Conservation (phyloP, 2,888 invertebrate species). For the Hydrotaea diabolus region DNA sequence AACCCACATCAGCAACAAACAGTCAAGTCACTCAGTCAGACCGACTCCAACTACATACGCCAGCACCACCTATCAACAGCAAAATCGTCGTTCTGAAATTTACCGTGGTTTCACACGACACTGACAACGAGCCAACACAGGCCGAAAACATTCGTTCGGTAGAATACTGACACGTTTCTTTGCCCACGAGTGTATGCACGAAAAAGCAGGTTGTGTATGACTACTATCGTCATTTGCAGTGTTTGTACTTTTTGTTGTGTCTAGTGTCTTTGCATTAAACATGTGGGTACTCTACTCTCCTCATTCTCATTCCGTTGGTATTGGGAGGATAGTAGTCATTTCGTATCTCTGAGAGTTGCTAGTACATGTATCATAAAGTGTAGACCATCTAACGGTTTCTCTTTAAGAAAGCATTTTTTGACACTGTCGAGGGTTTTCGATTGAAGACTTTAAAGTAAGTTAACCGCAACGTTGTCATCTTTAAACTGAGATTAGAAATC, state of each 20-base stretch:
- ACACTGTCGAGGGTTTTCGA: too few relatives aligned
- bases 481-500: too few relatives aligned
- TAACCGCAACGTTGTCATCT: too few relatives aligned
- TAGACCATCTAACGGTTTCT: too few relatives aligned
- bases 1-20: background rate
- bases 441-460: too few relatives aligned
- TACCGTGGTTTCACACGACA: slow-evolving; percentile 48
- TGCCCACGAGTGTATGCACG: slow-evolving; percentile 10
- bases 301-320: background rate
- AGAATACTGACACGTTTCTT: slow-evolving; percentile 61
- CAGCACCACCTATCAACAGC: slow-evolving; percentile 1
- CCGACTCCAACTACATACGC: background rate
- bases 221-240: background rate
- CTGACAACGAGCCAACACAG: slow-evolving; percentile 21
- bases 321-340: background rate
- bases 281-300: background rate
- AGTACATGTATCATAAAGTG: too few relatives aligned
- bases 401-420: too few relatives aligned
- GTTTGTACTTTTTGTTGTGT: background rate
- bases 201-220: background rate
- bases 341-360: too few relatives aligned
- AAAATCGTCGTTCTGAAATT: slow-evolving; percentile 37
- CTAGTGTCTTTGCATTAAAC: background rate
- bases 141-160: slow-evolving; percentile 23
- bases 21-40: slow-evolving; percentile 37